A percentile compares a stretch with the other conserved stretches of the same genome.
phyloP scores from a whole-genome alignment of 2,888 invertebrate genomes.

The Cephus runcator region DNA sequence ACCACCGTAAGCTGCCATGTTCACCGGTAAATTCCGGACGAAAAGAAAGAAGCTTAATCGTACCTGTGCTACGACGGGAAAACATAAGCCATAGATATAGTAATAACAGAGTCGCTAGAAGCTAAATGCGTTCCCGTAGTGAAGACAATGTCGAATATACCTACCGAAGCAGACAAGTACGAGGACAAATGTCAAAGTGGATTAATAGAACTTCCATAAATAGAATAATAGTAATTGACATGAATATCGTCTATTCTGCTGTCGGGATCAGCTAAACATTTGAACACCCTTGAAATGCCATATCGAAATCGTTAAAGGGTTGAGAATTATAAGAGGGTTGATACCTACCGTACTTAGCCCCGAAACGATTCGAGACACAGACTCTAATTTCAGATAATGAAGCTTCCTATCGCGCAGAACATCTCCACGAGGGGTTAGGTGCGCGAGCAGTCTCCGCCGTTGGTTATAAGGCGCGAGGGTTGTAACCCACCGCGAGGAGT shows the following conservation, averaged over 20 bases:
- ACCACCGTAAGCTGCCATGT: neutral
- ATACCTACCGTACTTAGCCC: neutral
- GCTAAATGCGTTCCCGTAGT: neutral
- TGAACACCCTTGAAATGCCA: neutral
- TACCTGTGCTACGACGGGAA: neutral
- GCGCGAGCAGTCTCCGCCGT: neutral
- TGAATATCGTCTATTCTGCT: neutral
- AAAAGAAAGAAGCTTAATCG: neutral
- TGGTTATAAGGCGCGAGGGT: neutral
- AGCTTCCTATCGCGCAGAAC: slow-evolving; percentile 1
- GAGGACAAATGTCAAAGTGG: neutral
- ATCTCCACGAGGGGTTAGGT: neutral
- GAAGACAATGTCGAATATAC: neutral
- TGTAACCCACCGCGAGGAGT: neutral
- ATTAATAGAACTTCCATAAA: neutral
- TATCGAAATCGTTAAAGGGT: neutral
- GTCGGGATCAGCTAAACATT: neutral
- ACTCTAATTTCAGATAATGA: slow-evolving; percentile 4
- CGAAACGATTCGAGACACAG: neutral
- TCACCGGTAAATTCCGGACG: neutral
- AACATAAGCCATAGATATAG: neutral
- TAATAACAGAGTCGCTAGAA: neutral
- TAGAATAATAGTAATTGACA: neutral
- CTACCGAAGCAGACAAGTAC: neutral
- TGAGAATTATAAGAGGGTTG: neutral